Evolutionary conservation across 2,113 vertebrate species (phyloP), one percentile per base, ranked within the genome.

Genomic region (Chaetops frenatus): DNA sequence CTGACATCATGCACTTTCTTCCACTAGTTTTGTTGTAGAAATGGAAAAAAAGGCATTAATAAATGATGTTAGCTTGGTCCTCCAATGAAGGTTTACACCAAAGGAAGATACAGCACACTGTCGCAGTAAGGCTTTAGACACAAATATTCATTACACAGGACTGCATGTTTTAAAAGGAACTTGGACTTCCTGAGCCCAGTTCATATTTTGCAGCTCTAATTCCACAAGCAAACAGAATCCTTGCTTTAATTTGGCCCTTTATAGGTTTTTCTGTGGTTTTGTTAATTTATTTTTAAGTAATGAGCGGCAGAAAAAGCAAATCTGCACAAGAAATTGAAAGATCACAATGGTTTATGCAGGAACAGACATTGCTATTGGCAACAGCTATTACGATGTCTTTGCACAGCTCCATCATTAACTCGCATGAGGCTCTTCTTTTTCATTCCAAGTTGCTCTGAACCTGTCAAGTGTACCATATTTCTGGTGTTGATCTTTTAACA

Each of bases 41-140:
- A 98, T 98, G 97, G 97, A 91, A 96, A 97, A 98, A 98, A 97
- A 98, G 95, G 96, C 96, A 98, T 98, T 98, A 98, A 98, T 98
- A 94, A 95, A 98, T 98, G 97, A 98, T 97, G 98, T 98, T 98
- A 98, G 98, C 97, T 97, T 94, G 92, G 96, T 97, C 96, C 93
- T 91, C 96, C 67, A 95, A 94, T 84, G 95, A 97, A 96, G 66
- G 67, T 81, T 94, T 91, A 95, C 80, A 94, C 66, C 83, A 89
- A 97, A 96, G 90, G 88, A 92, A 90, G 95, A 94, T 95, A 89
- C 79, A 42, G 95, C 96, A 96, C 35, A 82, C 79, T 8, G 69
- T 78, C 97, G 97, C 81, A 51, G 82, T 96, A 98, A 98, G 97
- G 97, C 97, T 96, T 96, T 69, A 90, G 61, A 60, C 65, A 64